phyloP scores from a whole-genome alignment of 2,888 invertebrate genomes.

The Bruchidius siliquastri region DNA sequence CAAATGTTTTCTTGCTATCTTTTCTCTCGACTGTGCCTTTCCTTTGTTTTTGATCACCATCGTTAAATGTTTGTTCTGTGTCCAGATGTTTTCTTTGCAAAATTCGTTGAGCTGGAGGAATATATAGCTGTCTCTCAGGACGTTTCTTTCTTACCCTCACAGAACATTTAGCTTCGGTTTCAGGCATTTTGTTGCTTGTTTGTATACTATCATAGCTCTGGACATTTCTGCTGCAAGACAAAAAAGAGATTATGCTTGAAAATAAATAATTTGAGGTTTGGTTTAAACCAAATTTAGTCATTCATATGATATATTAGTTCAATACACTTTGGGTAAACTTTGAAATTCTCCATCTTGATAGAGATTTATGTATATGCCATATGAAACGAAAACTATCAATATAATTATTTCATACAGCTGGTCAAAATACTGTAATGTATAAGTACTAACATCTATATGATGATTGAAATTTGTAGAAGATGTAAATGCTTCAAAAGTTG shows the following conservation, averaged over 20 bases:
- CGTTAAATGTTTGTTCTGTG: constrained; percentile 12
- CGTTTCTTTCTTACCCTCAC: constrained; percentile 29
- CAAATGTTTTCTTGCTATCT: neutral
- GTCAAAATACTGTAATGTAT: no score
- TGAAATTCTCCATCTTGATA: no score
- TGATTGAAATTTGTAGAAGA: no score
- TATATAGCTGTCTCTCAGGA: constrained; percentile 42
- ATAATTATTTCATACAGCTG: no score
- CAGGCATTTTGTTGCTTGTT: constrained; percentile 13
- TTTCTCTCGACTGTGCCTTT: neutral
- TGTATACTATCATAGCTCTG: neutral
- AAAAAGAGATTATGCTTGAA: neutral
- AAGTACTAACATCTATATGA: no score
- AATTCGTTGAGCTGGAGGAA: constrained; percentile 43
- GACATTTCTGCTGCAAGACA: neutral
- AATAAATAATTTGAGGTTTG: no score
- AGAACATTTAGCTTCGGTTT: constrained; percentile 13
- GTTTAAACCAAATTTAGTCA: no score
- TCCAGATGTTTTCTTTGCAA: constrained; percentile 15
- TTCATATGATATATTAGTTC: no score
- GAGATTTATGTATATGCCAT: no score
- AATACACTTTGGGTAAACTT: no score
- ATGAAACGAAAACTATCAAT: no score
- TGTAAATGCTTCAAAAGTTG: no score
- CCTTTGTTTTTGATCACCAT: constrained; percentile 5